These are phyloP conservation scores for Caloenas nicobarica DNA, from an alignment of 2,113 vertebrate species.

Conservation along the genomic window DNA sequence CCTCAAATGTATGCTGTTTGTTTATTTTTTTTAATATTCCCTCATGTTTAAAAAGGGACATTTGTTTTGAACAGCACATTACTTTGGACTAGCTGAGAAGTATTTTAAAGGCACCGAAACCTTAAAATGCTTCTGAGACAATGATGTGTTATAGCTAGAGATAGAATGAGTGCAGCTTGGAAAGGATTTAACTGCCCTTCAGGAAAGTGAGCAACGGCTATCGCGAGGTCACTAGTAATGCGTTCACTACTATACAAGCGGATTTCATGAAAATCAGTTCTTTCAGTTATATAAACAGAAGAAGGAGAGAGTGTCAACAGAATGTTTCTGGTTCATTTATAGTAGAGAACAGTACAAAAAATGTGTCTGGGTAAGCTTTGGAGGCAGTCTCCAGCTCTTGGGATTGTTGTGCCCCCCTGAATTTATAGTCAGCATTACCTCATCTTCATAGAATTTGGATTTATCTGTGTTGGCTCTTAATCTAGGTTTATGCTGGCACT, in stretches of 20 bases:
- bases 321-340: background rate
- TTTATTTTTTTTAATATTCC: background rate
- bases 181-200: background rate
- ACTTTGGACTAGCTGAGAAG: background rate
- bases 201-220: background rate
- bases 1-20: background rate
- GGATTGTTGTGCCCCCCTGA: background rate
- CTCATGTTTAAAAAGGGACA: background rate
- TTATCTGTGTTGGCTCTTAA: background rate
- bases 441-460: background rate
- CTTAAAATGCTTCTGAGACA: background rate
- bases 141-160: background rate
- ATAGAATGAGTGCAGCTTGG: background rate
- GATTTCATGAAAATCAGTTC: background rate
- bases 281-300: background rate
- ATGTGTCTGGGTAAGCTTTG: background rate
- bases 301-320: background rate
- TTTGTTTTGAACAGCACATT: background rate
- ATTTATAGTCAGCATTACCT: background rate
- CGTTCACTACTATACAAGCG: accelerated
- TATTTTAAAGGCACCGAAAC: background rate
- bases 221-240: background rate
- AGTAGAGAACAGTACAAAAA: background rate
- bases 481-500: background rate
- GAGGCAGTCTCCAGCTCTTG: background rate